Base-by-base conservation (phyloP, 2,113 vertebrate genomes). In the Circaetus cinerascens region DNA sequence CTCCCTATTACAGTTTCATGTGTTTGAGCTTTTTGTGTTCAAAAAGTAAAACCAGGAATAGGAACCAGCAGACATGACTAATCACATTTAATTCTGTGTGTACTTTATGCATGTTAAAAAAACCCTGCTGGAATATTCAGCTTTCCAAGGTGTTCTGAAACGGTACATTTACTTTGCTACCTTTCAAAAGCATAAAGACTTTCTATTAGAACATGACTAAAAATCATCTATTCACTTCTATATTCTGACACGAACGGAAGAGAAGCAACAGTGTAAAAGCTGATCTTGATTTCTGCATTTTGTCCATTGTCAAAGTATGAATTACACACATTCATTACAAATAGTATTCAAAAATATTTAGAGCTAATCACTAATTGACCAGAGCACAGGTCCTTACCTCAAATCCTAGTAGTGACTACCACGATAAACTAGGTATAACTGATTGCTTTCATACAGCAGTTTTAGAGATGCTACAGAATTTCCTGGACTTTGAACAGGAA, bases 11-110 rank as follows among this genome's bases (percentile, higher is more conserved):
- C n/a, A 77, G 59, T 80, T 92, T 64, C 38, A 41, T 78, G 55
- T 90, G 64, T 92, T 82, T 88, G 67, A 92, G 62, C 53, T 94
- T 92, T 92, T 83, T 87, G 64, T 91, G 57, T 64, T 95, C n/a
- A 84, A 89, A 48, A 92, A 86, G 46, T 64, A 92, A 95, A 95
- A 92, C 73, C 68, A 91, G 68, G 92, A 97, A 96, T 91, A 94
- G 86, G 81, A 90, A 86, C 55, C 21, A 43, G 67, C 29, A 94
- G 82, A 92, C 91, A 95, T 92, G 67, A 95, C 68, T 93, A 95
- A 92, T 96, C 88, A 81, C 25, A 27, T 93, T 95, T 88, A 77
- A 95, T 92, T 88, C 68, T 75, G 36, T 95, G 79, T 95, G 82
- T 93, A 96, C 79, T 91, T 79, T 86, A 68, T 60, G 36, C n/a